A percentile compares a stretch with the other conserved stretches of the same genome.
Evolutionary conservation across 2,888 invertebrate genomes (phyloP).

Genomic region (Tenodera sinensis): DNA sequence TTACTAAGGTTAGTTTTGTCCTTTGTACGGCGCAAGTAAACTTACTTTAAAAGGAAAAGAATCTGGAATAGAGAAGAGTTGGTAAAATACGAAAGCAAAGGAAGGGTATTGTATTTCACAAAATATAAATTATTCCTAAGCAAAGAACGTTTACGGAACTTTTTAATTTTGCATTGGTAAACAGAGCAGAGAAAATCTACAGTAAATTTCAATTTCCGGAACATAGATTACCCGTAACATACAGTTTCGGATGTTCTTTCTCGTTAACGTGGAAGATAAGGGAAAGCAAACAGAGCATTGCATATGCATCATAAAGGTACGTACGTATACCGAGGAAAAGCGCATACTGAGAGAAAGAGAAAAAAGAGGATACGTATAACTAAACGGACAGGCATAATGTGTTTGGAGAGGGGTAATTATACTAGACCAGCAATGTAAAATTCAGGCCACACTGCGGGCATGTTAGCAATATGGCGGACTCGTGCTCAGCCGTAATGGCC

Average conservation of each 20-base stretch:
- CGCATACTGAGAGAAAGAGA: background rate
- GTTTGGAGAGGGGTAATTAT: conserved; percentile 12
- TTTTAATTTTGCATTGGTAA: background rate
- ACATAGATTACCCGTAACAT: background rate
- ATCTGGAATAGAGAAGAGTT: no score
- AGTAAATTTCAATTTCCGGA: background rate
- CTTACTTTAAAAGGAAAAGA: no score
- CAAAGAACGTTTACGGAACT: background rate
- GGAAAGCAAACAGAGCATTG: background rate
- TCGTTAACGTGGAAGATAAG: background rate
- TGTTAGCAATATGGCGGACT: background rate
- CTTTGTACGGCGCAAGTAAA: no score
- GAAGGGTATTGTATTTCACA: background rate
- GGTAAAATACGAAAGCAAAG: background rate
- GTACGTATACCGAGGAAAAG: background rate
- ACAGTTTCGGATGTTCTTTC: background rate
- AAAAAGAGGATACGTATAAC: background rate
- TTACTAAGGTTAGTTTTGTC: no score
- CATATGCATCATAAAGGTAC: background rate
- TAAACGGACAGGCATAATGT: conserved; percentile 10
- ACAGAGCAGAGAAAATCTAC: background rate
- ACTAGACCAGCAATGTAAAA: conserved; percentile 7
- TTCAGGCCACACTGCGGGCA: background rate
- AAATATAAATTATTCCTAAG: no score
- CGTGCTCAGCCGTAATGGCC: background rate